These are phyloP conservation scores for Pleuronectes platessa DNA, from an alignment of 2,113 vertebrate genomes.

Conservation along the genomic window DNA sequence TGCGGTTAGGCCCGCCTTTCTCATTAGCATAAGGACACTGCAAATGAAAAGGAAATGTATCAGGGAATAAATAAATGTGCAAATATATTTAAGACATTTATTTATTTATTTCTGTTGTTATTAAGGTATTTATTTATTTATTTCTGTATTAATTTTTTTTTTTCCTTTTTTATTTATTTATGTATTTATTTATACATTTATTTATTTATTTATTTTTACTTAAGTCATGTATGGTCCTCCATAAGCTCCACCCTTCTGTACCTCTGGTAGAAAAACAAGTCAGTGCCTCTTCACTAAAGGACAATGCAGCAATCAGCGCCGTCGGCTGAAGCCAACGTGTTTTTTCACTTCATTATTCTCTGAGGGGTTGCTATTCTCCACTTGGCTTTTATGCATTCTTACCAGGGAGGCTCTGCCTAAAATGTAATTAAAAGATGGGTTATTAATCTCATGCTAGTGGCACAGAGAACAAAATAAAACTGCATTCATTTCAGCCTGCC, in stretches of 20 bases:
- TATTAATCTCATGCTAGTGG: constrained; percentile 77
- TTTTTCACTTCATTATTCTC: constrained; percentile 64
- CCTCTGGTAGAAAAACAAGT: constrained; percentile 53
- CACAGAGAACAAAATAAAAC: constrained; percentile 63
- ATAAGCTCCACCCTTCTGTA: constrained; percentile 29
- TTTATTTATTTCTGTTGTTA: too few species aligned
- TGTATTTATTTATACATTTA: too few species aligned
- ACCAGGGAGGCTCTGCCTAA: constrained; percentile 58
- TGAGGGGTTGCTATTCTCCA: constrained; percentile 51
- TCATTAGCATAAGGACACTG: too few species aligned
- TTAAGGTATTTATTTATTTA: too few species aligned
- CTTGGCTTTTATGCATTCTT: constrained; percentile 48
- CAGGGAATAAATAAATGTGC: too few species aligned
- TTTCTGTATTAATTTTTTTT: too few species aligned
- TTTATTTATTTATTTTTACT: too few species aligned
- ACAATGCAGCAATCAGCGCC: constrained; percentile 53
- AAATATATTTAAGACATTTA: too few species aligned
- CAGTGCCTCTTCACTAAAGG: constrained; percentile 49
- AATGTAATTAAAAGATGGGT: constrained; percentile 75
- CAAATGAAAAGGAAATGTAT: too few species aligned
- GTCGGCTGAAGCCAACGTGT: constrained; percentile 43
- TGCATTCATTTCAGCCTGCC: constrained; percentile 60
- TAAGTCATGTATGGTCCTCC: too few species aligned
- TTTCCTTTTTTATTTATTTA: too few species aligned
- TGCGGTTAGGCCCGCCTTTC: too few species aligned